phyloP scores from a whole-genome alignment of 2,888 invertebrate genomes.

The Drosophila mimica region DNA sequence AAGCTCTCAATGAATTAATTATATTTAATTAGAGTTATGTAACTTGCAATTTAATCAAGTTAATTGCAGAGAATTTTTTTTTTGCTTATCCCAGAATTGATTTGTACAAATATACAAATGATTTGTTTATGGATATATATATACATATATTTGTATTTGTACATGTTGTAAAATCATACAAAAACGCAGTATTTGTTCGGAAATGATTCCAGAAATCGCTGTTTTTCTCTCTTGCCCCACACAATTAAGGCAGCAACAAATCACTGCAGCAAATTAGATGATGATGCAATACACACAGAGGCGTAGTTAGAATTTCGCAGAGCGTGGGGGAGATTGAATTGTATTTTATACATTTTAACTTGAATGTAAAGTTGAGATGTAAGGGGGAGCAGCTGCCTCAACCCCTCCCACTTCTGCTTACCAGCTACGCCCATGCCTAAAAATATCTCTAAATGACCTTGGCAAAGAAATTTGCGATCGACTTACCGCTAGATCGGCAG shows the following conservation, averaged over 20 bases:
- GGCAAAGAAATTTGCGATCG: slow-evolving; percentile 30
- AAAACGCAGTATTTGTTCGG: not conserved
- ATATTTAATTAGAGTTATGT: not conserved
- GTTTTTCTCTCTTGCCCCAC: not conserved
- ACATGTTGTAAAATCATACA: not conserved
- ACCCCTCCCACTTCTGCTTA: not conserved
- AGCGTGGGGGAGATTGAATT: not conserved
- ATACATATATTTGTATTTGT: not conserved
- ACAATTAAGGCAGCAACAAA: slow-evolving; percentile 1
- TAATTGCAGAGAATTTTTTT: not conserved
- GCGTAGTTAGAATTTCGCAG: not conserved
- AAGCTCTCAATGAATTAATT: not conserved
- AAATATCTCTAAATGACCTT: slow-evolving; percentile 34
- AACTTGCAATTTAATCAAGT: not conserved
- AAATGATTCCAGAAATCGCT: slow-evolving; percentile 8
- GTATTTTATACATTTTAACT: not conserved
- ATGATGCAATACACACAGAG: slow-evolving; percentile 40
- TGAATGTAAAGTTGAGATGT: not conserved
- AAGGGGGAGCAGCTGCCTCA: not conserved
- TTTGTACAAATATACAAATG: not conserved
- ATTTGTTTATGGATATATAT: not conserved
- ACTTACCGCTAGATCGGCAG: slow-evolving; percentile 80
- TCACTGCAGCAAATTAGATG: not conserved
- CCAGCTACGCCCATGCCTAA: not conserved
- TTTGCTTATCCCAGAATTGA: not conserved